Evolutionary conservation across 2,113 vertebrate species (phyloP).

Genomic region (Willisornis vidua): DNA sequence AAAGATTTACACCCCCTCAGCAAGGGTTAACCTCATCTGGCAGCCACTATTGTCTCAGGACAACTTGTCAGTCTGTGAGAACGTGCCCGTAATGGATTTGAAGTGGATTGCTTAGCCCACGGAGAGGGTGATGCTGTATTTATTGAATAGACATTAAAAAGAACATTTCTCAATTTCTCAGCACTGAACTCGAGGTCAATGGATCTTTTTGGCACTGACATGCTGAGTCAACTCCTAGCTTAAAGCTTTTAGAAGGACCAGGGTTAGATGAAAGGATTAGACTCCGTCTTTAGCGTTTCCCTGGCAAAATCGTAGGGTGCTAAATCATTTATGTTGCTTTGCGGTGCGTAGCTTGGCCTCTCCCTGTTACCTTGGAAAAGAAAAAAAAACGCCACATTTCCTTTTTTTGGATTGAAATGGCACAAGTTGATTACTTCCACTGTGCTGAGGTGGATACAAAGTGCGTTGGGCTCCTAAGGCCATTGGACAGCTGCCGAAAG

Average conservation of each 20-base stretch:
- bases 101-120: conserved; percentile 87
- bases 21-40: conserved; percentile 91
- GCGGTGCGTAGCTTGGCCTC: conserved; percentile 49
- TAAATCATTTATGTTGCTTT: conserved; percentile 80
- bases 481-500: background rate
- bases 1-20: conserved; percentile 71
- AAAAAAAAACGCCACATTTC: background rate
- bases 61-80: conserved; percentile 88
- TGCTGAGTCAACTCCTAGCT: conserved; percentile 89
- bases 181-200: conserved; percentile 89
- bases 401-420: background rate
- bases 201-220: conserved; percentile 87
- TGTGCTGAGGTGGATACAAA: background rate
- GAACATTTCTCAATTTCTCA: conserved; percentile 92
- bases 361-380: conserved; percentile 50
- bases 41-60: conserved; percentile 86
- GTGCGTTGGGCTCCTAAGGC: background rate
- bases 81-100: conserved; percentile 90
- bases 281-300: conserved; percentile 79
- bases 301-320: conserved; percentile 73
- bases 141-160: conserved; percentile 97
- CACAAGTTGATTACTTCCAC: conserved; percentile 10
- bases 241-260: conserved; percentile 80
- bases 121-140: conserved; percentile 90
- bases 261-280: conserved; percentile 85